Percentiles rank a stretch among this genome's conserved stretches.
Conservation (phyloP, 2,888 invertebrate species). For the Sinelater perroti region DNA sequence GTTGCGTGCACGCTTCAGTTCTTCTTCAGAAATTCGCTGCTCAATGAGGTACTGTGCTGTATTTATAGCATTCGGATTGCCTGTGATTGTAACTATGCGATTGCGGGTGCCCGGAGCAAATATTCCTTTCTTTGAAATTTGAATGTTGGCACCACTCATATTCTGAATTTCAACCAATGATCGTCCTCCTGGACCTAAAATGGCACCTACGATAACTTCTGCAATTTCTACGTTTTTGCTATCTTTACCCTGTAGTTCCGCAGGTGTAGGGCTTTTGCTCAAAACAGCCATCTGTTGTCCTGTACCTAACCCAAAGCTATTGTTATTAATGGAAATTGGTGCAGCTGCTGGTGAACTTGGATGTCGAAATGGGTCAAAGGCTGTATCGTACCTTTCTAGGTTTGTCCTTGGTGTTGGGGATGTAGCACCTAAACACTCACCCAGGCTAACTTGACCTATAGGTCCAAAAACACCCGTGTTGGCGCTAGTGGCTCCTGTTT, state of each 20-base stretch:
- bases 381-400: slow-evolving; percentile 75
- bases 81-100: slow-evolving; percentile 95
- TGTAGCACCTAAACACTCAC: slow-evolving; percentile 64
- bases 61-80: slow-evolving; percentile 86
- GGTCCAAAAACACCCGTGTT: slow-evolving; percentile 76
- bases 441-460: slow-evolving; percentile 79
- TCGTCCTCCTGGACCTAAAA: slow-evolving; percentile 94
- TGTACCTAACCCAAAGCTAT: slow-evolving; percentile 87
- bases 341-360: slow-evolving; percentile 77
- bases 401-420: slow-evolving; percentile 74
- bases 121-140: slow-evolving; percentile 98
- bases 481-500: slow-evolving; percentile 60
- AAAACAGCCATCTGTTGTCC: slow-evolving; percentile 77
- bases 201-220: slow-evolving; percentile 96
- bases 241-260: slow-evolving; percentile 78
- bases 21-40: slow-evolving; percentile 96
- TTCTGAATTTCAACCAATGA: slow-evolving; percentile 97
- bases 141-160: slow-evolving; percentile 96
- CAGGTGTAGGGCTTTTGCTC: slow-evolving; percentile 84
- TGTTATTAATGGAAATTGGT: slow-evolving; percentile 83
- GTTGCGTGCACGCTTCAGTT: slow-evolving; percentile 92
- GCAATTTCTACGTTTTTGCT: slow-evolving; percentile 94
- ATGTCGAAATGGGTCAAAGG: slow-evolving; percentile 79
- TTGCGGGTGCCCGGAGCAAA: slow-evolving; percentile 97
- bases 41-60: slow-evolving; percentile 96